Base-by-base conservation (phyloP, 1,140 invertebrate genomes). In the Anthonomus grandis region DNA sequence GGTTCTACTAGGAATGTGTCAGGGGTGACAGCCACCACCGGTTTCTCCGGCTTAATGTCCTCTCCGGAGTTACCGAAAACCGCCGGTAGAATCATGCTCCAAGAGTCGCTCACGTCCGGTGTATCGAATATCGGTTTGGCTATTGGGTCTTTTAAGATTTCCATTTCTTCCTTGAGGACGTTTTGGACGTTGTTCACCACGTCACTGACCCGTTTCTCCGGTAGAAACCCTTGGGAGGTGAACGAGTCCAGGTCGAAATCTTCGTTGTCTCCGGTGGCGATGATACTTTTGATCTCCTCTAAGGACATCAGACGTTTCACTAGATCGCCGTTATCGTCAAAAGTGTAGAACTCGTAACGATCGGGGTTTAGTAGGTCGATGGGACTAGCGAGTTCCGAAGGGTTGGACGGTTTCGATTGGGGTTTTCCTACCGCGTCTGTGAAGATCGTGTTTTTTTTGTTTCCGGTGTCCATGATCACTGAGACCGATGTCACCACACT, bases 271-370 rank as follows among this genome's bases (percentile, higher is more conserved):
- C 87, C 87, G 21, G 83, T 85, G 1, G 89, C 89, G 23, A 91
- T 88, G 47, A 91, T 86, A 37, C 85, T 84, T 68, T 90, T 86
- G 51, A 91, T 91, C 74, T 91, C 86, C 63, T 88, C 79, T 62
- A 89, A 75, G 22, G 87, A 89, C 89, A 91, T 91, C 23, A 90
- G 76, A 59, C 85, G 78, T 65, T 88, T 90, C 1, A 91, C 82
- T 18, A 91, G 77, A 65, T 91, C 86, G 18, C 89, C 89, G 37
- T 83, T 83, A 63, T 89, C 86, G 65, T 90, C 85, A 64, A 90
- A 89, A 0, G 89, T 90, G 65, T 90, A 91, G 69, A 90, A 91
- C 70, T 90, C 87, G 73, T 90, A 91, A 73, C 83, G 77, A 66
- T 91, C 89, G 2, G 88, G 89, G 57, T 84, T 84, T 2, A 90